Evolutionary conservation across 1,140 invertebrate genomes (phyloP).

Genomic region (Papilio machaon): DNA sequence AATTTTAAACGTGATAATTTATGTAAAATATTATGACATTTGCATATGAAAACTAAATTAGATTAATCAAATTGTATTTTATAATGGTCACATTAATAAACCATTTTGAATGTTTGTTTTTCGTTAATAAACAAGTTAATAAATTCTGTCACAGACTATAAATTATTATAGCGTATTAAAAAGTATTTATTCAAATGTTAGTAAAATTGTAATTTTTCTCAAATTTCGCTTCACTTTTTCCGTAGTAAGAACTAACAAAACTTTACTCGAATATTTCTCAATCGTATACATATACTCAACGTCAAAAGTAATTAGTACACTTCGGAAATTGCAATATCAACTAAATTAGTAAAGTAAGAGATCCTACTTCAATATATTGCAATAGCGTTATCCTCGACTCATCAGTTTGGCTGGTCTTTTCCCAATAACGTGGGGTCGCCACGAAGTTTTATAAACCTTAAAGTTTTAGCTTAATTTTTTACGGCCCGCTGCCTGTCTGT

Average conservation of each 20-base stretch:
- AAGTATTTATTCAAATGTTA: background rate
- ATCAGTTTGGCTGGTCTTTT: no score
- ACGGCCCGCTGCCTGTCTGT: no score
- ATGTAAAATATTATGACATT: background rate
- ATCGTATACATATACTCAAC: no score
- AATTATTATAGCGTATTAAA: background rate
- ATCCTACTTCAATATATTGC: no score
- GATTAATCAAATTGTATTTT: slow-evolving; percentile 14
- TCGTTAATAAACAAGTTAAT: background rate
- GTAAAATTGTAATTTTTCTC: background rate
- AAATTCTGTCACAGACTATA: background rate
- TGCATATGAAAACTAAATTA: slow-evolving; percentile 11
- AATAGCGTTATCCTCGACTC: no score
- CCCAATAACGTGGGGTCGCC: no score
- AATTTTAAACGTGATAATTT: background rate
- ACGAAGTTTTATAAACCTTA: no score
- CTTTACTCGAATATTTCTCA: no score
- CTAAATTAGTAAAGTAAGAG: no score
- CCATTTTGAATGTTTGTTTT: background rate
- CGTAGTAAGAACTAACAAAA: background rate
- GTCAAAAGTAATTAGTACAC: no score
- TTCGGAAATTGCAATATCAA: no score
- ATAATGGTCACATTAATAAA: background rate
- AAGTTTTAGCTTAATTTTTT: no score
- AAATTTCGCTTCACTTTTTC: background rate